Evolutionary conservation across 2,113 vertebrate genomes (phyloP), one percentile per base, ranked within the genome.

Genomic region (Crotalus viridis): DNA sequence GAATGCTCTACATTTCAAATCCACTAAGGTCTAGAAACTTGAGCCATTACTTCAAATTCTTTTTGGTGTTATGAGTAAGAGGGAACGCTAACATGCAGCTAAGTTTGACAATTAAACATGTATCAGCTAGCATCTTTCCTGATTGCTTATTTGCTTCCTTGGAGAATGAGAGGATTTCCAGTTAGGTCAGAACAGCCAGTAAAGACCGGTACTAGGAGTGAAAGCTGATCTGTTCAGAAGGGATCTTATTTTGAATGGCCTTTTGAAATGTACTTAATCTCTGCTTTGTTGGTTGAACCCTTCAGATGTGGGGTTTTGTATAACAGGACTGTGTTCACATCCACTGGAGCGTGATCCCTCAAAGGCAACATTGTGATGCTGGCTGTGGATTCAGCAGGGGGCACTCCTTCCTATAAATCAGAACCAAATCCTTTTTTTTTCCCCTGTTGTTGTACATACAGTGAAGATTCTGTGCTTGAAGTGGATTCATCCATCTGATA

Each of bases 141-240:
- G 48, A 28, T 51, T 89, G 86, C 85, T 52, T 91, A 39, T 51
- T 91, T 92, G 19, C 54, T 85, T 59, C 12, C 7, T n/a, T 19
- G 7, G 7, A 59, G 55, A 85, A 10, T 19, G 89, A 46, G 21
- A 51, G 15, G 2, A 8, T 90, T 89, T 90, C 52, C 39, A 51
- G 5, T 93, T 43, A 87, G 55, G 74, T 22, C 81, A 86, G 3
- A 90, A 24, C 88, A 90, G 74, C 54, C 61, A 81, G 74, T 33
- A 43, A 52, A 52, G 13, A 43, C 74, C 3, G 22, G 89, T 54
- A 6, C 3, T 93, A 93, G 94, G 95, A 57, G 90, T 88, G 89
- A 59, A 93, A 69, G 87, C 91, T 94, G 93, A 95, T 91, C 94
- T 91, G 43, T 94, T 95, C 94, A 96, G 94, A 94, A 94, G 94